Conservation (phyloP, 2,113 vertebrate species). For the human region DNA sequence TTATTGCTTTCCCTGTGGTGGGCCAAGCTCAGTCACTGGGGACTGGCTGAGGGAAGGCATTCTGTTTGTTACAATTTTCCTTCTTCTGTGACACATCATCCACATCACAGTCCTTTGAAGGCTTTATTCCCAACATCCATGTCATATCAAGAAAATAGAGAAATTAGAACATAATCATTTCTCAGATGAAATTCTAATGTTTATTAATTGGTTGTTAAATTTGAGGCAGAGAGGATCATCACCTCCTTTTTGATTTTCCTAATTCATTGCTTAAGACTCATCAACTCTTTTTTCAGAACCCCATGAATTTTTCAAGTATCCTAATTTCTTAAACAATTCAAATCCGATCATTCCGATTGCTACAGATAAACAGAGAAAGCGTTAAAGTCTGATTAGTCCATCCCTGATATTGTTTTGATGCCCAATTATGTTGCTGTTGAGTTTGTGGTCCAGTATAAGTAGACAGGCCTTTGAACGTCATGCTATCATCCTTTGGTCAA, state of each 20-base stretch:
- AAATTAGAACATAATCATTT: not conserved
- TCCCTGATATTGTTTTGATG: not conserved
- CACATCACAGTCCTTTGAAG: not conserved
- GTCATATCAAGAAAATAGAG: not conserved
- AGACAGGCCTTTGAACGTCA: not conserved
- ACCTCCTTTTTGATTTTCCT: not conserved
- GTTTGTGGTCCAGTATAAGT: not conserved
- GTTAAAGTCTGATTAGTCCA: not conserved
- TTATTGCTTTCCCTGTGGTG: not conserved
- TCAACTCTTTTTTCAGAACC: not conserved
- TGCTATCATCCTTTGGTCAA: not conserved
- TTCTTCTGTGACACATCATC: not conserved
- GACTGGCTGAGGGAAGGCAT: not conserved
- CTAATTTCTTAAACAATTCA: not conserved
- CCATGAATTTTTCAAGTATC: not conserved
- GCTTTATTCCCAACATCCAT: not conserved
- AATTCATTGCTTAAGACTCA: not conserved
- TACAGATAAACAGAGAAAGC: not conserved
- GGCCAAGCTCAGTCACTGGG: not conserved
- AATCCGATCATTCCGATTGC: not conserved
- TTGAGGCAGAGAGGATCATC: not conserved
- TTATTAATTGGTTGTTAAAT: not conserved
- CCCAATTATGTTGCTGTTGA: not conserved
- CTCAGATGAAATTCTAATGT: not conserved
- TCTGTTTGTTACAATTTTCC: not conserved